phyloP scores from a whole-genome alignment of 2,888 invertebrate species.

The Siphlonurus alternatus region DNA sequence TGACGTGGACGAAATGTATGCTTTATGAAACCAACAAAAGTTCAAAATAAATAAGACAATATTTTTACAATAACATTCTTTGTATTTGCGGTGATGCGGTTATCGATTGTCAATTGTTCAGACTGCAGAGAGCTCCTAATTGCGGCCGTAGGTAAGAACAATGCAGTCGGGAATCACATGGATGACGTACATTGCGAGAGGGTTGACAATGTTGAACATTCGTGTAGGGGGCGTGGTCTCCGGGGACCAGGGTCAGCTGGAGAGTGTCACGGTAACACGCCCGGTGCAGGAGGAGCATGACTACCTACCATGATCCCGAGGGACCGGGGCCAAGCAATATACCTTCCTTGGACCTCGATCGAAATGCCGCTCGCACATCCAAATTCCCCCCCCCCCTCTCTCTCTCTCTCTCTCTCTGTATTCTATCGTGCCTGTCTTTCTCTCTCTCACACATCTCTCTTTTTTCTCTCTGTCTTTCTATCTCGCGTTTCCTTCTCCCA shows the following conservation, averaged over 20 bases:
- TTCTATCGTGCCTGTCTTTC: background rate
- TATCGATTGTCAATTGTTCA: too few relatives aligned
- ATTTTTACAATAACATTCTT: too few relatives aligned
- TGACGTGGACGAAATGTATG: too few relatives aligned
- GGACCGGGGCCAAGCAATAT: background rate
- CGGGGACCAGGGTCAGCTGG: background rate
- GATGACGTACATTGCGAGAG: too few relatives aligned
- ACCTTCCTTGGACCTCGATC: background rate
- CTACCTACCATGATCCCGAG: background rate
- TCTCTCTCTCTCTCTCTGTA: background rate
- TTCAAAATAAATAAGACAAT: too few relatives aligned
- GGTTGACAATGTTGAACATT: too few relatives aligned
- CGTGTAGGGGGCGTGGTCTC: background rate
- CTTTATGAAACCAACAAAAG: too few relatives aligned
- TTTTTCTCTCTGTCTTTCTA: background rate
- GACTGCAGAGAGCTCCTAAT: too few relatives aligned
- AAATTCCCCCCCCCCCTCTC: background rate
- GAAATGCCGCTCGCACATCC: background rate
- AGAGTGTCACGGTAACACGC: background rate
- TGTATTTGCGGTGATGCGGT: too few relatives aligned
- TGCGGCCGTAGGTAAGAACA: too few relatives aligned
- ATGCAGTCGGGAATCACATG: too few relatives aligned
- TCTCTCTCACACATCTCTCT: background rate
- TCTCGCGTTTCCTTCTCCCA: background rate
- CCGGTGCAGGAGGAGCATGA: background rate